phyloP scores from a whole-genome alignment of 2,888 invertebrate species.

The Eupithecia subfuscata region DNA sequence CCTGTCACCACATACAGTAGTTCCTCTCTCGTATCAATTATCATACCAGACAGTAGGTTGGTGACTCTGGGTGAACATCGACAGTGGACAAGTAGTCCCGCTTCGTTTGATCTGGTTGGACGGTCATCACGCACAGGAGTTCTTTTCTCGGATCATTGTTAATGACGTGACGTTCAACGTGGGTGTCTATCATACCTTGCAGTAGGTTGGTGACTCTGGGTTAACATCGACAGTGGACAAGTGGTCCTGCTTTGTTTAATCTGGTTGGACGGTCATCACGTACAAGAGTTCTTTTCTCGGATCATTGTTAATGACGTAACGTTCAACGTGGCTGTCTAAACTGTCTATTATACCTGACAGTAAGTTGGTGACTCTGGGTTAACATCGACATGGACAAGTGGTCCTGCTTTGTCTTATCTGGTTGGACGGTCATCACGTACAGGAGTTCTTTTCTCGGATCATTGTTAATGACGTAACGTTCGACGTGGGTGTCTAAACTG shows the following conservation, averaged over 20 bases:
- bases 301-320: too few species aligned
- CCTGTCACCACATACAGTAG: slow-evolving; percentile 95
- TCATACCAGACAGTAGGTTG: slow-evolving; percentile 93
- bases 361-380: slow-evolving; percentile 83
- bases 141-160: too few species aligned
- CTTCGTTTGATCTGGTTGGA: slow-evolving; percentile 89
- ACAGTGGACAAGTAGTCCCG: slow-evolving; percentile 45
- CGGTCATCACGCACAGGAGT: slow-evolving; percentile 93
- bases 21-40: slow-evolving; percentile 89
- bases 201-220: slow-evolving; percentile 92
- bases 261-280: slow-evolving; percentile 93
- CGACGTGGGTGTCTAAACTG: too few species aligned
- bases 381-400: too few species aligned
- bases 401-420: too few species aligned
- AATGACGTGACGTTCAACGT: too few species aligned
- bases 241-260: slow-evolving; percentile 81
- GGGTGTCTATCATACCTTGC: too few species aligned
- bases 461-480: too few species aligned
- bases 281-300: slow-evolving; percentile 93
- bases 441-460: too few species aligned
- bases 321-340: too few species aligned
- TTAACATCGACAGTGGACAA: slow-evolving; percentile 82
- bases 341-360: too few species aligned
- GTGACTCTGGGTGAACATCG: slow-evolving; percentile 91
- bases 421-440: too few species aligned